Percentiles rank a stretch among this genome's conserved stretches.
Conservation (phyloP, 1,140 invertebrate species). For the Glossosoma conforme region DNA sequence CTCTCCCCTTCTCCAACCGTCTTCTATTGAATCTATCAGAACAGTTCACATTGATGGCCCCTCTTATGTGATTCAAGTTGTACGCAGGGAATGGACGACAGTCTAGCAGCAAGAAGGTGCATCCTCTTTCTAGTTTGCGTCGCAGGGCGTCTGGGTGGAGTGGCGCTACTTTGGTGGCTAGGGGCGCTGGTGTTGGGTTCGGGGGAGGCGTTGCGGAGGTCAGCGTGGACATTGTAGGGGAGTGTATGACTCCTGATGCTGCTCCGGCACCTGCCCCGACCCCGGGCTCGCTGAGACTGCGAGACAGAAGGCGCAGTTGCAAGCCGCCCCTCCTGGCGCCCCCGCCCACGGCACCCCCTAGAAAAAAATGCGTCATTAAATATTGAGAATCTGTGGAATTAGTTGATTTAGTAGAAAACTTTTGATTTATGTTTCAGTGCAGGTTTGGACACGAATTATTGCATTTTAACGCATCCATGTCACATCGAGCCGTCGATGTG, state of each 20-base stretch:
- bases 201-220: conserved; percentile 52
- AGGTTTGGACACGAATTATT: no score
- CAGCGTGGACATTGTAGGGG: conserved; percentile 41
- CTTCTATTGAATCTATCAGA: conserved; percentile 67
- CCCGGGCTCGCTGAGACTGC: conserved; percentile 26
- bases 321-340: conserved; percentile 23
- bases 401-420: no score
- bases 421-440: no score
- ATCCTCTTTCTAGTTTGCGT: conserved; percentile 34
- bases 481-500: no score
- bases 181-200: background rate
- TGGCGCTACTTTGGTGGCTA: conserved; percentile 37
- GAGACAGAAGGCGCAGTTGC: conserved; percentile 26
- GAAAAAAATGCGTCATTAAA: no score
- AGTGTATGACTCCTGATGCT: conserved; percentile 41
- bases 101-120: conserved; percentile 58
- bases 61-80: conserved; percentile 65
- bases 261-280: conserved; percentile 32
- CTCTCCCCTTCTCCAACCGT: conserved; percentile 63
- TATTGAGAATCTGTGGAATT: no score
- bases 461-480: no score
- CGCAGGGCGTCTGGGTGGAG: conserved; percentile 38
- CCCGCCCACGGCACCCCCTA: conserved; percentile 20
- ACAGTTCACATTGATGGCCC: conserved; percentile 72
- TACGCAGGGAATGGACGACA: conserved; percentile 69